A percentile compares a stretch with the other conserved stretches of the same genome.
phyloP scores from a whole-genome alignment of 2,797 vertebrate species.

The Sebastes melanostomus region DNA sequence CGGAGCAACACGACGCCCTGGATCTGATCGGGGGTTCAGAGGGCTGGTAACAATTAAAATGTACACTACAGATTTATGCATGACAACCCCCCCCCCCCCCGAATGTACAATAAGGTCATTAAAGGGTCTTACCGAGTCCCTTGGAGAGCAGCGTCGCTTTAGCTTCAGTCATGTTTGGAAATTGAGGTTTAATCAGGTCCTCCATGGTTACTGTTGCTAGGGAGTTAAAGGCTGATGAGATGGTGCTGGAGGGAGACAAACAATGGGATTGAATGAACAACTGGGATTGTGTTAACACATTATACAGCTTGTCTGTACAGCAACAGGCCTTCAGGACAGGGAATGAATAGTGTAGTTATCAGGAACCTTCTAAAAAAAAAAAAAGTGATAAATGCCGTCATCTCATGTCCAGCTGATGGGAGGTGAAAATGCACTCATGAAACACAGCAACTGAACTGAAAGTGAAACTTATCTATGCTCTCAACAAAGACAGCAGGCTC shows the following conservation, averaged over 20 bases:
- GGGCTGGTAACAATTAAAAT: neutral
- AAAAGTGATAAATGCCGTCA: neutral
- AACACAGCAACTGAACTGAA: neutral
- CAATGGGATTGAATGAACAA: neutral
- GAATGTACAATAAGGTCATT: neutral
- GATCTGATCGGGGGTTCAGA: too few species aligned
- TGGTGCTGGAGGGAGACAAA: slow-evolving; percentile 80
- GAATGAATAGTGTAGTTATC: neutral
- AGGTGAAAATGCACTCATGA: neutral
- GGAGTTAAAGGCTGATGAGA: slow-evolving; percentile 94
- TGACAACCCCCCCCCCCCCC: neutral
- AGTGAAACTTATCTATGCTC: too few species aligned
- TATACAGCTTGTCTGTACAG: neutral
- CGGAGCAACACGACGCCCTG: too few species aligned
- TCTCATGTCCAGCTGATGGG: neutral
- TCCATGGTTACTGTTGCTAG: slow-evolving; percentile 93
- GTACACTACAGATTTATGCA: too few species aligned
- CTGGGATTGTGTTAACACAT: neutral
- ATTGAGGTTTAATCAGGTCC: slow-evolving; percentile 90
- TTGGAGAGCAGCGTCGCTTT: slow-evolving; percentile 88
- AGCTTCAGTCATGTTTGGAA: slow-evolving; percentile 84
- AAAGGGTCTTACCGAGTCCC: slow-evolving; percentile 79
- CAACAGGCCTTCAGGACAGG: neutral
- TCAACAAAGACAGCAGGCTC: too few species aligned
- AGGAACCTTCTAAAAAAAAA: neutral